These are phyloP conservation scores for Syritta pipiens DNA, from an alignment of 2,888 invertebrate genomes.

Conservation along the genomic window DNA sequence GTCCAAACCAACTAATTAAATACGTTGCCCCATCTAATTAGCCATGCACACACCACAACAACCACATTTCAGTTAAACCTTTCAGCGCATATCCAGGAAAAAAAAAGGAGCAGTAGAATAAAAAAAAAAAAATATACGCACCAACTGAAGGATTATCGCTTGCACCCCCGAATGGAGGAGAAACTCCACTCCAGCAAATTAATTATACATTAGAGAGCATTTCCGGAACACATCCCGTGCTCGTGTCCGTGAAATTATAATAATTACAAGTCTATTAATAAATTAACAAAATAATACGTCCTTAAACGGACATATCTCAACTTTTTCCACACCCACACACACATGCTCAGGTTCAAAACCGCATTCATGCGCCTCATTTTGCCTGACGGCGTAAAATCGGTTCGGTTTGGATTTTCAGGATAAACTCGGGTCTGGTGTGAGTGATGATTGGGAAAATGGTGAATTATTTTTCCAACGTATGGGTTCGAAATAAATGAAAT, in stretches of 20 bases:
- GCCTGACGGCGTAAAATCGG: too few species aligned
- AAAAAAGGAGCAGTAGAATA: too few species aligned
- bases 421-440: too few species aligned
- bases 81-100: too few species aligned
- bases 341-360: neutral
- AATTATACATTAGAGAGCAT: constrained; percentile 37
- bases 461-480: too few species aligned
- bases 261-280: constrained; percentile 40
- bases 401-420: neutral
- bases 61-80: constrained; percentile 26
- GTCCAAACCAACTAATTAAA: constrained; percentile 28
- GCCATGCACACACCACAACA: constrained; percentile 14
- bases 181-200: constrained; percentile 4
- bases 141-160: neutral
- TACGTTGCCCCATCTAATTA: constrained; percentile 14
- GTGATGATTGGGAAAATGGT: too few species aligned
- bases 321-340: neutral
- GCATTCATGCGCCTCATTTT: neutral
- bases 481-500: too few species aligned
- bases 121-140: constrained; percentile 6
- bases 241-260: constrained; percentile 11
- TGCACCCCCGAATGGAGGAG: neutral
- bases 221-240: constrained; percentile 7
- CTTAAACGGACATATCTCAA: constrained; percentile 30
- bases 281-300: constrained; percentile 28